phyloP scores from a whole-genome alignment of 1,140 invertebrate species.

The Bursaphelenchus mucronatus region DNA sequence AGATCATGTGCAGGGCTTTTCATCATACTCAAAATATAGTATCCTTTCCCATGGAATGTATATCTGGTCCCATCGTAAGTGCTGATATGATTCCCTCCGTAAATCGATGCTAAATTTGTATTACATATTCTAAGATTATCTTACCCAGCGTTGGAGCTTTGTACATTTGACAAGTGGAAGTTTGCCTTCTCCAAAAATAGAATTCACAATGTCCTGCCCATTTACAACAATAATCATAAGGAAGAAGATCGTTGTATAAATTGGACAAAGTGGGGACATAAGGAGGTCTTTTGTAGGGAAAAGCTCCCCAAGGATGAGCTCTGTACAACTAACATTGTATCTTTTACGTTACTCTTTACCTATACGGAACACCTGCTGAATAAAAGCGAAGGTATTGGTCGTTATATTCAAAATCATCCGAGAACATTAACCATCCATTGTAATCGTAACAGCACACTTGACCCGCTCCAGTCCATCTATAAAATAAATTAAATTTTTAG shows the following conservation, averaged over 20 bases:
- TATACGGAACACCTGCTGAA: conserved; percentile 43
- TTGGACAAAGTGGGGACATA: conserved; percentile 82
- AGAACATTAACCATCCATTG: conserved; percentile 48
- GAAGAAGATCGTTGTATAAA: conserved; percentile 87
- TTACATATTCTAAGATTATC: background rate
- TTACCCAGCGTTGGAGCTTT: conserved; percentile 78
- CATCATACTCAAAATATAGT: conserved; percentile 78
- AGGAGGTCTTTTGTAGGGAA: conserved; percentile 37
- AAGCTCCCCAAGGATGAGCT: conserved; percentile 41
- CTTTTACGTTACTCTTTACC: conserved; percentile 9
- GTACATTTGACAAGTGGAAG: conserved; percentile 89
- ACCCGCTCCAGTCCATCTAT: conserved; percentile 40
- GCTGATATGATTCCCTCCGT: conserved; percentile 86
- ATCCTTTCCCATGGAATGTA: conserved; percentile 90
- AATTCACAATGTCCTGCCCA: conserved; percentile 92
- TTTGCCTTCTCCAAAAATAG: conserved; percentile 83
- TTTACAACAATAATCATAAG: conserved; percentile 86
- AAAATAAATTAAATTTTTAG: conserved; percentile 6
- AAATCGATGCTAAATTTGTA: conserved; percentile 65
- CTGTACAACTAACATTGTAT: background rate
- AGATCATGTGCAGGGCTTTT: conserved; percentile 73
- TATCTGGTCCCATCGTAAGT: conserved; percentile 85
- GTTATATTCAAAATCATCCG: conserved; percentile 48
- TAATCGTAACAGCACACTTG: conserved; percentile 49
- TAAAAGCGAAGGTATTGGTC: conserved; percentile 44